phyloP scores from a whole-genome alignment of 2,888 invertebrate species.

The Prenolepis imparis region DNA sequence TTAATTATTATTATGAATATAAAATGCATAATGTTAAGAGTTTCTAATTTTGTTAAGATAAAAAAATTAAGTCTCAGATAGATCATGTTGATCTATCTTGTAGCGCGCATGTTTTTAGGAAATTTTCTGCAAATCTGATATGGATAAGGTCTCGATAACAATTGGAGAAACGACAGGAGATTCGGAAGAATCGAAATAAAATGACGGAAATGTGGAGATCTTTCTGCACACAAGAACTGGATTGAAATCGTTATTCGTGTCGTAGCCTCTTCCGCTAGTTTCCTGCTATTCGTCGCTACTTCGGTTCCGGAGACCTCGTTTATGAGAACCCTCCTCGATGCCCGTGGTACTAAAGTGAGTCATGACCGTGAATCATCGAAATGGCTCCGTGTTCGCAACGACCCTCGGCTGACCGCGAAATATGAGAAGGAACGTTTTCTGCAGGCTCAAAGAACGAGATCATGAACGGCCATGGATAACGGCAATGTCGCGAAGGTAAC shows the following conservation, averaged over 20 bases:
- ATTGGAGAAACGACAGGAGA: neutral
- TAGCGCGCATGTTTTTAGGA: neutral
- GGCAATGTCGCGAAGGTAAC: slow-evolving; percentile 23
- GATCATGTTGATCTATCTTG: neutral
- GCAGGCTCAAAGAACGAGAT: slow-evolving; percentile 53
- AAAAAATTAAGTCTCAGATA: slow-evolving; percentile 4
- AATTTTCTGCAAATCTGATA: neutral
- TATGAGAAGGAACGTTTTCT: slow-evolving; percentile 65
- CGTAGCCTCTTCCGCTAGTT: slow-evolving; percentile 3
- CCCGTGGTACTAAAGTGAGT: slow-evolving; percentile 68
- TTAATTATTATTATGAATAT: neutral
- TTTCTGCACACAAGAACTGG: slow-evolving; percentile 4
- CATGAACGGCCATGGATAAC: slow-evolving; percentile 27
- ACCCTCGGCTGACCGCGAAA: slow-evolving; percentile 72
- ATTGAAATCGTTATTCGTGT: slow-evolving; percentile 32
- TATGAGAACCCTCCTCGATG: slow-evolving; percentile 53
- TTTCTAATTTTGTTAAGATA: neutral
- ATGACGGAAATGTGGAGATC: neutral
- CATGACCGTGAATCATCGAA: slow-evolving; percentile 73
- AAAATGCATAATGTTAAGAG: neutral
- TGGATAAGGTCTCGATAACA: neutral
- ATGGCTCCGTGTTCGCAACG: slow-evolving; percentile 70
- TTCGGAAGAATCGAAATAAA: slow-evolving; percentile 20
- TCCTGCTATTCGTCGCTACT: slow-evolving; percentile 25
- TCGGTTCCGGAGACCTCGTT: slow-evolving; percentile 44